A percentile compares a stretch with the other conserved stretches of the same genome.
Evolutionary conservation across 2,888 invertebrate genomes (phyloP).

Genomic region (Calameuta idolon): DNA sequence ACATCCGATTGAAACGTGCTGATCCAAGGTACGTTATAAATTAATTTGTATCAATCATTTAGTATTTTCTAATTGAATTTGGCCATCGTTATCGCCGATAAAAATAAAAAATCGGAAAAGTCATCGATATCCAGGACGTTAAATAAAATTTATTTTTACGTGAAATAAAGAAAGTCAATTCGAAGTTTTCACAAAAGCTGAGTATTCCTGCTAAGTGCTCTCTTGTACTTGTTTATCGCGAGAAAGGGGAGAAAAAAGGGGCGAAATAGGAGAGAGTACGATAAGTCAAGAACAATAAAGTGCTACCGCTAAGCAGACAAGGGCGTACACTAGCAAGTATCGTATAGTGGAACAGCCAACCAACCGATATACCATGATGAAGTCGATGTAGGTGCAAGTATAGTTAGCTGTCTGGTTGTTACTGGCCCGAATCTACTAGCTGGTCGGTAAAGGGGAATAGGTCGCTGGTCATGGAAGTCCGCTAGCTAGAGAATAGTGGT

Average conservation of each 20-base stretch:
- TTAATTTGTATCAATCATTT: background rate
- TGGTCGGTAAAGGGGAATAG: background rate
- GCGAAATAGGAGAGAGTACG: background rate
- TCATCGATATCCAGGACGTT: background rate
- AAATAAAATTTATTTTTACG: background rate
- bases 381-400: background rate
- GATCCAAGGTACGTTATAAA: background rate
- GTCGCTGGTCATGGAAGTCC: background rate
- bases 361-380: background rate
- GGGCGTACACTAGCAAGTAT: background rate
- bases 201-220: background rate
- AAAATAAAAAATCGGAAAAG: background rate
- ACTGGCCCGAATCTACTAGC: background rate
- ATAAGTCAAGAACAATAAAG: background rate
- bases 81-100: background rate
- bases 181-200: background rate
- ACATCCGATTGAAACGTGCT: background rate
- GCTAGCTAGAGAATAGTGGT: background rate
- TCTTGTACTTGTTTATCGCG: background rate
- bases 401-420: background rate
- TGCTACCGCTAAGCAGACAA: background rate
- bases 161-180: background rate
- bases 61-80: background rate
- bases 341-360: background rate
- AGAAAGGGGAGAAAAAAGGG: background rate